Percentiles rank a stretch among this genome's conserved stretches.
Evolutionary conservation across 2,888 invertebrate species (phyloP).

Genomic region (Pachycephus smyrnensis): DNA sequence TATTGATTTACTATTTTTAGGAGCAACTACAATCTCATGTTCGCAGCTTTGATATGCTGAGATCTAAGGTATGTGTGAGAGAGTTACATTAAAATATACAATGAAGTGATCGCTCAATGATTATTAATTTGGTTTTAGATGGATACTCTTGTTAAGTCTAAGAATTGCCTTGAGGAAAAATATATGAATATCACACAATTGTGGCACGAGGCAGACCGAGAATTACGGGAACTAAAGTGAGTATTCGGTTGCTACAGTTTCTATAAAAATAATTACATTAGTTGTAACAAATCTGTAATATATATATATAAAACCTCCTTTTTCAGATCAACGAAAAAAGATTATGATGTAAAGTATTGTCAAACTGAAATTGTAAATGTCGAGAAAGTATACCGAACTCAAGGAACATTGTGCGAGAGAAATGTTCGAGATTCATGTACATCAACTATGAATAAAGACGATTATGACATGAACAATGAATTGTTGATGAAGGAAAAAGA

Average conservation of each 20-base stretch:
- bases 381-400: not conserved
- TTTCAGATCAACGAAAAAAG: constrained; percentile 14
- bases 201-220: constrained; percentile 39
- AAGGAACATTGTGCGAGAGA: constrained; percentile 12
- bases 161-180: constrained; percentile 41
- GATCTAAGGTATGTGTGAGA: constrained; percentile 41
- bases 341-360: constrained; percentile 14
- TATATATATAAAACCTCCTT: not conserved
- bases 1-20: constrained; percentile 27
- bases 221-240: constrained; percentile 45
- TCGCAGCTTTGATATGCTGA: constrained; percentile 36
- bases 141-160: constrained; percentile 35
- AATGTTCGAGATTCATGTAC: not conserved
- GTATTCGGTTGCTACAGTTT: not conserved
- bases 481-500: constrained; percentile 18
- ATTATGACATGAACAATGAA: constrained; percentile 15
- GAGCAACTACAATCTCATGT: constrained; percentile 36
- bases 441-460: not conserved
- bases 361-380: constrained; percentile 16
- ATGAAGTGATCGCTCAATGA: not conserved
- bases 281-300: not conserved
- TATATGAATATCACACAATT: constrained; percentile 34
- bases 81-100: constrained; percentile 5
- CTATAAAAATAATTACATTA: constrained; percentile 5
- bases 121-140: constrained; percentile 36